Evolutionary conservation across 2,888 invertebrate genomes (phyloP).

Genomic region (Mesorhabditis spiculigera): DNA sequence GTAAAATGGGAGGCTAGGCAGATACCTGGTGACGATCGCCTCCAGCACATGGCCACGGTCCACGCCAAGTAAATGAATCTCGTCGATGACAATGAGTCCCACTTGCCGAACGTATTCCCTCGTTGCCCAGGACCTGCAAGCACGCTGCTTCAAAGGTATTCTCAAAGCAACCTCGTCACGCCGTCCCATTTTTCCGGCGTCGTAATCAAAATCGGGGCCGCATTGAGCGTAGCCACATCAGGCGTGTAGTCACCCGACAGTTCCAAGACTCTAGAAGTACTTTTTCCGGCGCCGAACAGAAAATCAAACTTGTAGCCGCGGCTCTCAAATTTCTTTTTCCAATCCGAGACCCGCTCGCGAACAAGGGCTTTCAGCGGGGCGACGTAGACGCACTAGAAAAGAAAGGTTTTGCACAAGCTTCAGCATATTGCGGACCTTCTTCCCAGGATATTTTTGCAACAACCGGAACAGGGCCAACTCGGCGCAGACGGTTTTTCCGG

Average conservation of each 20-base stretch:
- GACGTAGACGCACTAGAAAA: constrained; percentile 78
- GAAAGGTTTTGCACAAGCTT: neutral
- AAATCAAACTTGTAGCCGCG: constrained; percentile 67
- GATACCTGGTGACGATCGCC: constrained; percentile 87
- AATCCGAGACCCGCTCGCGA: constrained; percentile 89
- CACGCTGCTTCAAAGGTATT: neutral
- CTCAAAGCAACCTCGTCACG: constrained; percentile 69
- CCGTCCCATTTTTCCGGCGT: constrained; percentile 99
- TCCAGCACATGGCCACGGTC: constrained; percentile 73
- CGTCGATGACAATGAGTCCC: constrained; percentile 76
- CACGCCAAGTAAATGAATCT: constrained; percentile 83
- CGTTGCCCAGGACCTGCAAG: constrained; percentile 76
- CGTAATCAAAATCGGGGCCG: constrained; percentile 88
- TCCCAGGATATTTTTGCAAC: constrained; percentile 42
- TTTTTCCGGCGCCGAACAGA: constrained; percentile 8
- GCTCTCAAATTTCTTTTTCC: constrained; percentile 77
- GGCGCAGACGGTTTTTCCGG: constrained; percentile 96
- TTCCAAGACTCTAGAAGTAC: constrained; percentile 73
- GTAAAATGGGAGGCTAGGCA: neutral
- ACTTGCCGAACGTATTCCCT: constrained; percentile 76
- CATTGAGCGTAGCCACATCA: constrained; percentile 77
- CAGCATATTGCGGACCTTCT: constrained; percentile 35
- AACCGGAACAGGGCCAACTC: constrained; percentile 85
- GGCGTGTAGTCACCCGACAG: constrained; percentile 89
- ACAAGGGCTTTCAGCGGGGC: constrained; percentile 96